Percentiles rank a stretch among this genome's conserved stretches.
Evolutionary conservation across 2,113 vertebrate genomes (phyloP).

Genomic region (Sturnira hondurensis): DNA sequence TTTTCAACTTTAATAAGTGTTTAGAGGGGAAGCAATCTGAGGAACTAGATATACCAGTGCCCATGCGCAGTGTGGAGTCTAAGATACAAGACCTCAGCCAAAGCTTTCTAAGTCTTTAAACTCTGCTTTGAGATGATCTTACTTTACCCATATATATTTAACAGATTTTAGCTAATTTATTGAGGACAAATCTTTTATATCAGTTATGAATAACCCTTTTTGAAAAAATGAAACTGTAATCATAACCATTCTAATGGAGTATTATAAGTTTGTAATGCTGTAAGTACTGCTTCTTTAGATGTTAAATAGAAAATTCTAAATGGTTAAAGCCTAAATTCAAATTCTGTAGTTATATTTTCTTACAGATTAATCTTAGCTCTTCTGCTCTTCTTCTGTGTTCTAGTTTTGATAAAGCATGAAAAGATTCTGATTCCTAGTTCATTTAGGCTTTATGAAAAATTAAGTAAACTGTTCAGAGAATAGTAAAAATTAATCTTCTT

Average conservation of each 20-base stretch:
- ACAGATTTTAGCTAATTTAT: slow-evolving; percentile 35
- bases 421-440: slow-evolving; percentile 20
- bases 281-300: neutral
- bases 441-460: slow-evolving; percentile 58
- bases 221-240: neutral
- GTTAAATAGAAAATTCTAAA: neutral
- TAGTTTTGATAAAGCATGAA: neutral
- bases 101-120: slow-evolving; percentile 7
- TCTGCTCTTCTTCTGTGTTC: neutral
- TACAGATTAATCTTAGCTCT: neutral
- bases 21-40: neutral
- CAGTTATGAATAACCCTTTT: neutral
- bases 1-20: slow-evolving; percentile 5
- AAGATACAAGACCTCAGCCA: neutral
- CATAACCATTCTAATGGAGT: rapidly evolving
- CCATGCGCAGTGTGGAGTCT: neutral
- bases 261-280: neutral
- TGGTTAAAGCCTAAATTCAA: neutral
- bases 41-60: neutral
- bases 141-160: neutral
- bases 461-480: slow-evolving; percentile 21
- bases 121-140: neutral
- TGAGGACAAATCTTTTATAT: neutral
- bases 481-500: slow-evolving; percentile 26
- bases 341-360: neutral